Evolutionary conservation across 53 echinoderm and acorn worm genomes (phyloP).

Genomic region (Holothuria leucospilota): DNA sequence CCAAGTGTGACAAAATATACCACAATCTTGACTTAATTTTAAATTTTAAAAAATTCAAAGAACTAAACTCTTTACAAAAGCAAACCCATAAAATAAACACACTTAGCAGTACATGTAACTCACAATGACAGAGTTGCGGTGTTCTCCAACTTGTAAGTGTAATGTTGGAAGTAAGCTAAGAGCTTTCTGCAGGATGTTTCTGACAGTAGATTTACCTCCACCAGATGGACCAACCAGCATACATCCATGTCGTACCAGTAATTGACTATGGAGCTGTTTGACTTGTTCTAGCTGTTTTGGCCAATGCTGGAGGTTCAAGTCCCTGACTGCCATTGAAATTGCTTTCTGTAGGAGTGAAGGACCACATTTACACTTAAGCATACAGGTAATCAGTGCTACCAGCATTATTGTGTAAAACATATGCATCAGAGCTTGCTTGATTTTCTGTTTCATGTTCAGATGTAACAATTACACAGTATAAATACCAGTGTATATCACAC

Average conservation of each 20-base stretch:
- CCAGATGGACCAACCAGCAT: constrained; percentile 99
- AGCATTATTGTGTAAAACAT: too few relatives aligned
- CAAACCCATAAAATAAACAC: too few relatives aligned
- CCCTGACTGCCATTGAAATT: constrained; percentile 91
- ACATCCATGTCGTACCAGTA: constrained; percentile 91
- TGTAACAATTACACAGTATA: too few relatives aligned
- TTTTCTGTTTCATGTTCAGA: too few relatives aligned
- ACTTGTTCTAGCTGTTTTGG: constrained; percentile 93
- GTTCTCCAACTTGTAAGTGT: constrained; percentile 67
- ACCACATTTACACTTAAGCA: too few relatives aligned
- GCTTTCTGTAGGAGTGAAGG: constrained; percentile 76
- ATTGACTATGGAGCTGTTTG: constrained; percentile 95
- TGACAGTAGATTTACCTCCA: constrained; percentile 91
- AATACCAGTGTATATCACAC: too few relatives aligned
- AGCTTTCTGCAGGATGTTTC: constrained; percentile 95
- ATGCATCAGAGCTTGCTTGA: too few relatives aligned
- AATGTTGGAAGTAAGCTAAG: constrained; percentile 87
- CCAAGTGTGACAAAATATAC: too few relatives aligned
- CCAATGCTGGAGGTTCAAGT: constrained; percentile 92
- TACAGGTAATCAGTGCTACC: too few relatives aligned
- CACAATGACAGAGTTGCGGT: constrained; percentile 79
- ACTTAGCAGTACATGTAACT: constrained; percentile 13
- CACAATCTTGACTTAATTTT: too few relatives aligned
- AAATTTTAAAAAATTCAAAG: too few relatives aligned
- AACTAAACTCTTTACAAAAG: too few relatives aligned